Evolutionary conservation across 2,113 vertebrate species (phyloP).

Genomic region (Syngnathus floridae): DNA sequence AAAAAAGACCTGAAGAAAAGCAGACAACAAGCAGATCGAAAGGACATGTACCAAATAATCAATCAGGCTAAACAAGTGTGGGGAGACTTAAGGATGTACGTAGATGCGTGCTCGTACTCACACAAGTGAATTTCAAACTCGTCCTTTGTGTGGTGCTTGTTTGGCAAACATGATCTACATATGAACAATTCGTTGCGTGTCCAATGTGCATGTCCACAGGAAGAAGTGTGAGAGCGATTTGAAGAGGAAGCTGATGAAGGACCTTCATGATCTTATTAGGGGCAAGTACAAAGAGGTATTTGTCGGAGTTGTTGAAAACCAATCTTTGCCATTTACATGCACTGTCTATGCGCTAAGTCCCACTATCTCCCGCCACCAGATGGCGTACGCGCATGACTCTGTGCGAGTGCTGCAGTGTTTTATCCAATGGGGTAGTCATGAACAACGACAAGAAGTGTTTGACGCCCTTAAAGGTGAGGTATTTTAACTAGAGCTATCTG

Average conservation of each 20-base stretch:
- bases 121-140: background rate
- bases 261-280: conserved; percentile 79
- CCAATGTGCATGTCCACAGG: conserved; percentile 55
- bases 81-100: conserved; percentile 62
- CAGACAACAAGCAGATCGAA: conserved; percentile 76
- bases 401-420: conserved; percentile 92
- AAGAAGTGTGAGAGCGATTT: conserved; percentile 81
- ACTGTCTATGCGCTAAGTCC: background rate
- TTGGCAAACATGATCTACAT: background rate
- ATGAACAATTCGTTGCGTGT: background rate
- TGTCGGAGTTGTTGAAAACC: background rate
- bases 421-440: conserved; percentile 81
- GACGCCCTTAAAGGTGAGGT: conserved; percentile 83
- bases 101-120: background rate
- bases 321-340: background rate
- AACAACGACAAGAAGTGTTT: conserved; percentile 80
- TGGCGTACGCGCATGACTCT: conserved; percentile 91
- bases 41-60: conserved; percentile 81
- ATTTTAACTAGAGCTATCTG: background rate
- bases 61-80: conserved; percentile 83
- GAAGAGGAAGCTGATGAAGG: conserved; percentile 77
- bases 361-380: conserved; percentile 59
- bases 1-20: conserved; percentile 84
- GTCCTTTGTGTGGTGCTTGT: background rate
- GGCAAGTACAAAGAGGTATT: conserved; percentile 87